Conservation (phyloP, 2,113 vertebrate genomes). For the Malaclemys terrapin region DNA sequence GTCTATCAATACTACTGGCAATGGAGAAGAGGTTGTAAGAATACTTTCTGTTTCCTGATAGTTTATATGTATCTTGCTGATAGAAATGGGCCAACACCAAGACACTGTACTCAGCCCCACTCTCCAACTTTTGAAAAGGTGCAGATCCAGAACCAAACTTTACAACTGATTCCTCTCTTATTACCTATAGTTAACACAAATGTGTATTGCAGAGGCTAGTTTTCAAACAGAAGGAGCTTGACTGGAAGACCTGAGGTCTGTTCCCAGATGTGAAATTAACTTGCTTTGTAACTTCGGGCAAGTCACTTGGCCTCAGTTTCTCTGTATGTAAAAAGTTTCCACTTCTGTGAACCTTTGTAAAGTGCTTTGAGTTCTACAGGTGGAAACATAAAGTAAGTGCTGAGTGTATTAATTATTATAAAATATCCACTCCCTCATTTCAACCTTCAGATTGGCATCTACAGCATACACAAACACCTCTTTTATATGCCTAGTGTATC, state of each 20-base stretch:
- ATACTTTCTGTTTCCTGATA: not conserved
- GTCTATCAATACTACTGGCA: not conserved
- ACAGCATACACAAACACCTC: not conserved
- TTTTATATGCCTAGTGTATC: not conserved
- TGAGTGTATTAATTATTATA: not conserved
- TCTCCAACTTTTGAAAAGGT: not conserved
- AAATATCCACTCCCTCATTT: not conserved
- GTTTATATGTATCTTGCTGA: not conserved
- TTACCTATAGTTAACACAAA: not conserved
- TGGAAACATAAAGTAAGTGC: not conserved
- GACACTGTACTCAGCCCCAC: not conserved
- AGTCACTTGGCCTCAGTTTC: not conserved
- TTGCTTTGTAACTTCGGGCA: not conserved
- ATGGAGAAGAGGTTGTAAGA: not conserved
- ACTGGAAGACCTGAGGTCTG: not conserved
- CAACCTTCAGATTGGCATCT: not conserved
- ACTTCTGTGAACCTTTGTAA: not conserved
- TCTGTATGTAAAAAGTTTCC: not conserved
- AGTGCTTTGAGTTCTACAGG: not conserved
- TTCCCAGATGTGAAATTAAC: not conserved
- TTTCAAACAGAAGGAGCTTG: not conserved
- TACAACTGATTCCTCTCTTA: not conserved
- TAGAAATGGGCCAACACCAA: no score
- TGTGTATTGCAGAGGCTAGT: not conserved
- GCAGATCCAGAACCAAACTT: not conserved